Evolutionary conservation across 2,888 invertebrate species (phyloP).

Genomic region (Tipula unca): DNA sequence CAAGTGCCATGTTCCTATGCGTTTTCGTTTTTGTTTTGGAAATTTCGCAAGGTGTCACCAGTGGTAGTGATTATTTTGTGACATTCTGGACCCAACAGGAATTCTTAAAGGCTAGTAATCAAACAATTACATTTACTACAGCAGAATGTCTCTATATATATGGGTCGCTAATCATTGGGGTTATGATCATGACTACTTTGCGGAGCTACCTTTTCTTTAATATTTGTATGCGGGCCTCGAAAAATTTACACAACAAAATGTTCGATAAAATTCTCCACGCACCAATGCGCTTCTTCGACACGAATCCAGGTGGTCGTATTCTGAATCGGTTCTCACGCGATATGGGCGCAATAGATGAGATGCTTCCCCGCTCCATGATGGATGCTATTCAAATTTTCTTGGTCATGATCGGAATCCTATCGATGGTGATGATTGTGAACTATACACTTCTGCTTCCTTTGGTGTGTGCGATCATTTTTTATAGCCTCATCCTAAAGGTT

Average conservation of each 20-base stretch:
- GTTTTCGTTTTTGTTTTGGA: conserved; percentile 43
- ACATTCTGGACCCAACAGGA: conserved; percentile 49
- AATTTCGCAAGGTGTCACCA: conserved; percentile 49
- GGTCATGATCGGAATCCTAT: conserved; percentile 64
- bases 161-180: conserved; percentile 28
- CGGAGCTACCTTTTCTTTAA: conserved; percentile 63
- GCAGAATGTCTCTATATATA: conserved; percentile 40
- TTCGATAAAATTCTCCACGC: conserved; percentile 67
- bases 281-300: conserved; percentile 78
- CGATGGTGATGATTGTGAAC: conserved; percentile 63
- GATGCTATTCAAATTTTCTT: conserved; percentile 46
- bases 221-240: conserved; percentile 66
- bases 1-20: conserved; percentile 42
- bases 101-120: conserved; percentile 32
- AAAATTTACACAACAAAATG: conserved; percentile 75
- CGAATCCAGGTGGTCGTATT: conserved; percentile 68
- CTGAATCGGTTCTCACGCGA: conserved; percentile 72
- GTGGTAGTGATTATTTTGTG: conserved; percentile 54
- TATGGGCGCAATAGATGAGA: conserved; percentile 53
- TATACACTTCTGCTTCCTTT: conserved; percentile 59
- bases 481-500: conserved; percentile 53
- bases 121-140: conserved; percentile 22
- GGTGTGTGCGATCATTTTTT: conserved; percentile 52
- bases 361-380: conserved; percentile 46
- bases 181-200: conserved; percentile 37